These are phyloP conservation scores for Cyanocitta stelleri DNA, from an alignment of 2,113 vertebrate species.

Conservation along the genomic window DNA sequence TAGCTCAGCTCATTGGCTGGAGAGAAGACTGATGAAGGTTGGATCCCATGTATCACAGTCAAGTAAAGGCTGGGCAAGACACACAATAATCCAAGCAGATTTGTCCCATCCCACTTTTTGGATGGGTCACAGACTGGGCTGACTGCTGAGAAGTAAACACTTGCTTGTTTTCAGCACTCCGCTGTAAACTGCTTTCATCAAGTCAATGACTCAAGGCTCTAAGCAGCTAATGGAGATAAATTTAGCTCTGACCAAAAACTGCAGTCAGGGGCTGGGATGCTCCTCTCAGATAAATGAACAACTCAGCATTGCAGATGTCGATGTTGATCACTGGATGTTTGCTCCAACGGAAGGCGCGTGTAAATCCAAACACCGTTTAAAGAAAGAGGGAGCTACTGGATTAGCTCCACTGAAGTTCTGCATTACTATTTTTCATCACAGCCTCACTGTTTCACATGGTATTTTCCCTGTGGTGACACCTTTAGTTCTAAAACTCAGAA, in stretches of 20 bases:
- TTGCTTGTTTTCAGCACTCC: not conserved
- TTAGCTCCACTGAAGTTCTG: not conserved
- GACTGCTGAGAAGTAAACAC: not conserved
- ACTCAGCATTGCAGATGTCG: not conserved
- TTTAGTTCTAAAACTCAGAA: not conserved
- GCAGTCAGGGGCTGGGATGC: not conserved
- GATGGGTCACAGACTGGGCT: not conserved
- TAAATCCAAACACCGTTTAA: not conserved
- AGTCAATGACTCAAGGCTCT: not conserved
- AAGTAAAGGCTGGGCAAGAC: not conserved
- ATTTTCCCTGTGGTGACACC: not conserved
- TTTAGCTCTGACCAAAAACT: not conserved
- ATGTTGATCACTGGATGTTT: not conserved
- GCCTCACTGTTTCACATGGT: rapidly evolving
- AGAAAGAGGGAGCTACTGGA: not conserved
- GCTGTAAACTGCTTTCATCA: not conserved
- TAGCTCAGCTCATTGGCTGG: not conserved
- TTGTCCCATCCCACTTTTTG: not conserved
- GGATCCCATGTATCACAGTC: not conserved
- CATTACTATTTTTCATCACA: not conserved
- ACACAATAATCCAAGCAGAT: not conserved
- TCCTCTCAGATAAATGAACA: not conserved
- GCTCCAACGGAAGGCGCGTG: rapidly evolving
- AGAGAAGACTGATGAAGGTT: not conserved
- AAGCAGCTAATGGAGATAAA: not conserved